A percentile compares a stretch with the other conserved stretches of the same genome.
Evolutionary conservation across 2,888 invertebrate species (phyloP).

Genomic region (Clistopyga incitator): DNA sequence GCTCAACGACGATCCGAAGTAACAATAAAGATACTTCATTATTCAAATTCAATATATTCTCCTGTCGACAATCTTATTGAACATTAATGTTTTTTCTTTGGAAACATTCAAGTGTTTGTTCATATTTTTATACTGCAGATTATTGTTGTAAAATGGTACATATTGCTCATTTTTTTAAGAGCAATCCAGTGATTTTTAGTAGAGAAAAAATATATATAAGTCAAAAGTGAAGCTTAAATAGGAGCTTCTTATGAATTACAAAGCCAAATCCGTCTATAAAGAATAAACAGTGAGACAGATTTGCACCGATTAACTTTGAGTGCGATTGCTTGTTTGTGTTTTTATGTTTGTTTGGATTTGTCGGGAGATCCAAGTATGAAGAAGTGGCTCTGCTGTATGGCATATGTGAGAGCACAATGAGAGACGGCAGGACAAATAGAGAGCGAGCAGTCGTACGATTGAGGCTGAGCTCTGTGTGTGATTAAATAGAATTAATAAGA

Average conservation of each 20-base stretch:
- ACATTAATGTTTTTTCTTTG: too few species aligned
- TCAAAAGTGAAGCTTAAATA: neutral
- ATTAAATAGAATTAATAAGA: slow-evolving; percentile 77
- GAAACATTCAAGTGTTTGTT: too few species aligned
- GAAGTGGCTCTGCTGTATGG: slow-evolving; percentile 16
- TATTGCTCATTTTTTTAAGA: too few species aligned
- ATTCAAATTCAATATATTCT: neutral
- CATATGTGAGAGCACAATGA: slow-evolving; percentile 39
- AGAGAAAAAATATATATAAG: neutral
- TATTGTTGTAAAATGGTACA: too few species aligned
- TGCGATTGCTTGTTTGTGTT: slow-evolving; percentile 43
- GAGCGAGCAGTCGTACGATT: slow-evolving; percentile 60
- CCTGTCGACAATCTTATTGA: neutral
- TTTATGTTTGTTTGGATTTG: slow-evolving; percentile 34
- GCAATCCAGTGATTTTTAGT: too few species aligned
- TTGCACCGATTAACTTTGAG: slow-evolving; percentile 38
- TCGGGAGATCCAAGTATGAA: slow-evolving; percentile 5
- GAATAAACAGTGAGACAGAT: neutral
- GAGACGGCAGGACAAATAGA: slow-evolving; percentile 35
- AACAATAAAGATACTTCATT: slow-evolving; percentile 2
- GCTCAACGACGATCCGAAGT: slow-evolving; percentile 11
- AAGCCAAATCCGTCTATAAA: neutral
- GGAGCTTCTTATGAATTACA: neutral
- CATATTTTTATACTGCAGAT: too few species aligned
- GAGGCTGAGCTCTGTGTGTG: slow-evolving; percentile 69